These are phyloP conservation scores for Cantharis rufa DNA, from an alignment of 2,888 invertebrate genomes.

Conservation along the genomic window DNA sequence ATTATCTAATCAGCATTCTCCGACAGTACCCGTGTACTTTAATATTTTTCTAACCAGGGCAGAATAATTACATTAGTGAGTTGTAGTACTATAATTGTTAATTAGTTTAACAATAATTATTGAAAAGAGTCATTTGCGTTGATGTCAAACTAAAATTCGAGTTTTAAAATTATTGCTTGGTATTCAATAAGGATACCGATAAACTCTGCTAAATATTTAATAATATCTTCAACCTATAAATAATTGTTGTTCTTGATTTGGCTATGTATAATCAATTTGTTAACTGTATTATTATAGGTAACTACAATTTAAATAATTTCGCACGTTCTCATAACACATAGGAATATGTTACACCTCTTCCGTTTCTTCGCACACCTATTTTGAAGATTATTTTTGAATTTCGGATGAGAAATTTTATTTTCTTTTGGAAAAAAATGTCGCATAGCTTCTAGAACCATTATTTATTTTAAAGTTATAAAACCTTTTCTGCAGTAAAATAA, in stretches of 20 bases:
- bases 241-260: background rate
- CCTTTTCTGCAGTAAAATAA: too few species aligned
- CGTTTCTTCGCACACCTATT: background rate
- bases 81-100: background rate
- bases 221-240: background rate
- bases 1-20: conserved; percentile 2
- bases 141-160: background rate
- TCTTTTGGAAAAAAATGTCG: too few species aligned
- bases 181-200: background rate
- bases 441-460: too few species aligned
- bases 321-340: background rate
- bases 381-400: background rate
- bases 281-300: background rate
- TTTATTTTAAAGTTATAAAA: too few species aligned
- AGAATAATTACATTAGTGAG: background rate
- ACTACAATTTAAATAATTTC: background rate
- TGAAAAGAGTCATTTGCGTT: background rate
- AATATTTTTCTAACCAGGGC: conserved; percentile 1
- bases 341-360: background rate
- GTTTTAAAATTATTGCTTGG: background rate
- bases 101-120: background rate
- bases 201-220: background rate
- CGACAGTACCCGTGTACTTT: background rate
- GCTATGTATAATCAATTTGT: background rate
- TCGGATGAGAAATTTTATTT: too few species aligned